These are phyloP conservation scores for Phyllotis vaccarum DNA, from an alignment of 2,797 vertebrate genomes.

Conservation along the genomic window DNA sequence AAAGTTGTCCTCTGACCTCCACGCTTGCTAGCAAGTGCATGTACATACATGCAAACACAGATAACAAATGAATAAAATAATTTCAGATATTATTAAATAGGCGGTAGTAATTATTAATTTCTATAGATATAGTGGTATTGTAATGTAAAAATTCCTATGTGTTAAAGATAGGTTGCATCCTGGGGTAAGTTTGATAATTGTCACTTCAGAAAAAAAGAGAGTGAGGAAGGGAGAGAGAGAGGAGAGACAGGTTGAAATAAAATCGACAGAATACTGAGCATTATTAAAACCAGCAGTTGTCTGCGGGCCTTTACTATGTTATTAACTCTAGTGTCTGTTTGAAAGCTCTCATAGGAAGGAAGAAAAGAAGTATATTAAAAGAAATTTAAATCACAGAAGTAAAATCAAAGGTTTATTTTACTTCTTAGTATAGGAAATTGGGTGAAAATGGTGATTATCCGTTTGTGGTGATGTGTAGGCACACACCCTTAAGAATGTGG, in stretches of 20 bases:
- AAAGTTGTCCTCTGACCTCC: neutral
- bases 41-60: neutral
- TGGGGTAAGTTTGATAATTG: neutral
- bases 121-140: neutral
- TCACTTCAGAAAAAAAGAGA: conserved; percentile 17
- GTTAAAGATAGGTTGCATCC: neutral
- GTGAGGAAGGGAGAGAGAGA: neutral
- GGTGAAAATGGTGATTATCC: neutral
- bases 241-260: neutral
- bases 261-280: neutral
- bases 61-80: neutral
- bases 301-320: neutral
- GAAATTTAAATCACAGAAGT: neutral
- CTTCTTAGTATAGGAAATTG: neutral
- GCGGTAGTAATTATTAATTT: conserved; percentile 3
- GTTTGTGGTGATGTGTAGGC: neutral
- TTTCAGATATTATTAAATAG: neutral
- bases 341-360: neutral
- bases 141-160: neutral
- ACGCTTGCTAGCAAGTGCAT: neutral
- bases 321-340: conserved; percentile 25
- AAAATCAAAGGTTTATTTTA: neutral
- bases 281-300: neutral
- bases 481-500: neutral
- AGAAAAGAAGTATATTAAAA: conserved; percentile 30